Evolutionary conservation across 2,797 vertebrate species (phyloP).

Genomic region (Moxostoma hubbsi): DNA sequence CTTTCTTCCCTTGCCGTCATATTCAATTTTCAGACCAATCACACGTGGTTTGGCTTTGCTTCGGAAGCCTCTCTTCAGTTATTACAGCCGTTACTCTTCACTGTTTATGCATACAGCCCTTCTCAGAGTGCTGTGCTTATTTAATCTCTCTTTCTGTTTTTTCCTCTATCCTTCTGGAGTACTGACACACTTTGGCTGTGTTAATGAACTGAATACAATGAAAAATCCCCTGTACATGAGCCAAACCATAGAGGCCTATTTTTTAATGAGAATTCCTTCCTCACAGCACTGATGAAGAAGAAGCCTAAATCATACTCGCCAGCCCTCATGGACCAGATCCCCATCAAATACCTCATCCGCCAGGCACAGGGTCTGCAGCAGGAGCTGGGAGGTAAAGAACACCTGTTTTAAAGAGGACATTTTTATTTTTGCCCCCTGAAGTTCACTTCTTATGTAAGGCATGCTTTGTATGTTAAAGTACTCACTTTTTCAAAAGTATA

Average conservation of each 20-base stretch:
- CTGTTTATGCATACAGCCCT: conserved; percentile 71
- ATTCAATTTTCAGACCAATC: conserved; percentile 39
- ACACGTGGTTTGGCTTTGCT: conserved; percentile 40
- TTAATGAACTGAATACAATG: conserved; percentile 75
- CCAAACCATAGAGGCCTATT: conserved; percentile 36
- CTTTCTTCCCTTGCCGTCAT: conserved; percentile 21
- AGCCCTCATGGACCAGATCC: conserved; percentile 97
- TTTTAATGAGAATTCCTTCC: conserved; percentile 23
- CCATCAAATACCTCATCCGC: conserved; percentile 95
- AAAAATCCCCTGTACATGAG: conserved; percentile 69
- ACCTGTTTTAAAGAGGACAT: not conserved
- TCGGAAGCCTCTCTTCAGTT: conserved; percentile 69
- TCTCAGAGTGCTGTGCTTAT: conserved; percentile 77
- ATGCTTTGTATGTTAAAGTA: not conserved
- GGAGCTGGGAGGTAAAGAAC: conserved; percentile 88
- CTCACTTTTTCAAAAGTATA: too few species aligned
- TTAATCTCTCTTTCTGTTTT: conserved; percentile 72
- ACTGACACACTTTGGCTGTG: conserved; percentile 73
- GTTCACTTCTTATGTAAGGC: not conserved
- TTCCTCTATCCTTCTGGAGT: conserved; percentile 69
- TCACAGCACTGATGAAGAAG: conserved; percentile 90
- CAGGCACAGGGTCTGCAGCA: conserved; percentile 97
- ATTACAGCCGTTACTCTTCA: conserved; percentile 73
- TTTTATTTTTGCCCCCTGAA: not conserved
- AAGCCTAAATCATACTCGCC: conserved; percentile 97